Evolutionary conservation across 2,797 vertebrate genomes (phyloP).

Genomic region (Echiichthys vipera): DNA sequence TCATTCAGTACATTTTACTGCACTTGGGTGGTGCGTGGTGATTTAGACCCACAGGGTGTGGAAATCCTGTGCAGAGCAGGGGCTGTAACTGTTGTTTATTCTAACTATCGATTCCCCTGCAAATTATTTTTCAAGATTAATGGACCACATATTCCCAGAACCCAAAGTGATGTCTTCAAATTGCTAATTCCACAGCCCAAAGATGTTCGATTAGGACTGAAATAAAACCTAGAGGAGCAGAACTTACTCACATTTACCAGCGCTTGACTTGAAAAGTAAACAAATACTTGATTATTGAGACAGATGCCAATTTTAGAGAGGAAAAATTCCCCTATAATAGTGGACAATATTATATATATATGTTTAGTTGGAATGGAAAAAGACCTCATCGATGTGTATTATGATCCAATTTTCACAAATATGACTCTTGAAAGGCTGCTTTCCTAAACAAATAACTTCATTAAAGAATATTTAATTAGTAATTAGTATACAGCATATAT

Average conservation of each 20-base stretch:
- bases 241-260: not conserved
- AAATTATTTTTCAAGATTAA: not conserved
- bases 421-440: no score
- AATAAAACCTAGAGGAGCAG: not conserved
- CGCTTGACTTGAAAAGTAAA: not conserved
- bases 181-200: no score
- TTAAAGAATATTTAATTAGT: no score
- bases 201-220: not conserved
- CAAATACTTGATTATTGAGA: not conserved
- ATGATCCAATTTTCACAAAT: no score
- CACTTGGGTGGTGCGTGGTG: not conserved
- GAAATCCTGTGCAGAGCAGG: not conserved
- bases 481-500: no score
- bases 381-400: no score
- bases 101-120: not conserved
- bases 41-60: not conserved
- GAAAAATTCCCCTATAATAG: no score
- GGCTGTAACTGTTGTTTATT: not conserved
- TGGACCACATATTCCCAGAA: not conserved
- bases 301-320: no score
- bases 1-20: slow-evolving; percentile 27
- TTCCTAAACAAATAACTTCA: no score
- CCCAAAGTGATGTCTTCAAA: not conserved
- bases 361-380: no score
- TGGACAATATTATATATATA: no score